Percentiles rank a stretch among this genome's conserved stretches.
Evolutionary conservation across 2,888 invertebrate species (phyloP).

Genomic region (Melangyna quadrimaculata): DNA sequence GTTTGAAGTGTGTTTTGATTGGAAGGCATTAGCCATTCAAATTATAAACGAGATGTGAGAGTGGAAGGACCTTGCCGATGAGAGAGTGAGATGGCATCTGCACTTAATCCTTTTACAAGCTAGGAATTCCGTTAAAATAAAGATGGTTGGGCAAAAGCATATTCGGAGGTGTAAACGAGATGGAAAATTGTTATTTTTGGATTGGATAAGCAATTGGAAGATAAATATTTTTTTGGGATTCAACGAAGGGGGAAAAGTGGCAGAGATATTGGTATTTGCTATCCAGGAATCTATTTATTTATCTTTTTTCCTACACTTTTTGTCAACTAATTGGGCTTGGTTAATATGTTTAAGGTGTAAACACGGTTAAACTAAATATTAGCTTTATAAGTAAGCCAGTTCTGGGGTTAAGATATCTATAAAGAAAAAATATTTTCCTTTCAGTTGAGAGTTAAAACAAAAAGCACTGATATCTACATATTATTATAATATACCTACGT

Average conservation of each 20-base stretch:
- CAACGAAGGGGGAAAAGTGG: background rate
- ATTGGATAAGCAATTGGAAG: slow-evolving; percentile 71
- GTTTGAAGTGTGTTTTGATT: slow-evolving; percentile 68
- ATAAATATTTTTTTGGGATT: slow-evolving; percentile 57
- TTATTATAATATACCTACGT: too few species aligned
- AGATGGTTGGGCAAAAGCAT: slow-evolving; percentile 2
- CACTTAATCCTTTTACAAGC: slow-evolving; percentile 31
- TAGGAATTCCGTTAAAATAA: slow-evolving; percentile 5
- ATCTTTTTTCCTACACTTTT: slow-evolving; percentile 32
- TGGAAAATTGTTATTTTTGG: slow-evolving; percentile 56
- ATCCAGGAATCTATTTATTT: slow-evolving; percentile 64
- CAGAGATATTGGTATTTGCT: slow-evolving; percentile 4
- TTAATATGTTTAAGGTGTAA: slow-evolving; percentile 61
- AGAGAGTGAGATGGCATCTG: slow-evolving; percentile 39
- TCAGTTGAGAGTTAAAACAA: background rate
- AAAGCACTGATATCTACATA: too few species aligned
- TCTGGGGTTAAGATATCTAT: background rate
- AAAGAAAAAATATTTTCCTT: background rate
- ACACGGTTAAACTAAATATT: slow-evolving; percentile 58
- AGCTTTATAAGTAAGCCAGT: slow-evolving; percentile 14
- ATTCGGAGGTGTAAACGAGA: slow-evolving; percentile 25
- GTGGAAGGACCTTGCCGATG: slow-evolving; percentile 42
- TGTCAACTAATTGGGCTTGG: slow-evolving; percentile 60
- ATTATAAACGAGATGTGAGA: slow-evolving; percentile 46
- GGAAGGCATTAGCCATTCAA: slow-evolving; percentile 71